Percentiles rank a stretch among this genome's conserved stretches.
These are phyloP conservation scores for Trachelus stipa DNA, from an alignment of 2,888 invertebrate genomes.

Conservation along the genomic window DNA sequence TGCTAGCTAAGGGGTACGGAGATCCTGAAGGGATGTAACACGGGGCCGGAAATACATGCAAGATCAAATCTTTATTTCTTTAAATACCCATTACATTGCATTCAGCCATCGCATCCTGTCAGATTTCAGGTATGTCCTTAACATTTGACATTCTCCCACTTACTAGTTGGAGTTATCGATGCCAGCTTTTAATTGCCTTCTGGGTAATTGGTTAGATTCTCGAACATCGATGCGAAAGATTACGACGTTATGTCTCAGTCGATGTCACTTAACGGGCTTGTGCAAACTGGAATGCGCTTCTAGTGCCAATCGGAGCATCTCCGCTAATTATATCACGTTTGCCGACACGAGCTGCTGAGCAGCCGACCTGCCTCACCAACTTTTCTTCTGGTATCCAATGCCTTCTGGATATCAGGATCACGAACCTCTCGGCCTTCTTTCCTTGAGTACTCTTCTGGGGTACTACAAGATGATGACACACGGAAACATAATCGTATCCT, in stretches of 20 bases:
- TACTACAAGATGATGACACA: slow-evolving; percentile 39
- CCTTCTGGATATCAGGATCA: neutral
- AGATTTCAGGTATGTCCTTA: neutral
- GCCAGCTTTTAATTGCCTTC: neutral
- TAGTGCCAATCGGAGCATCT: slow-evolving; percentile 32
- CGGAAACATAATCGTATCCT: slow-evolving; percentile 51
- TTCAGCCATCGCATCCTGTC: neutral
- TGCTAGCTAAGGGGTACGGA: neutral
- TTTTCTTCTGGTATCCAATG: neutral
- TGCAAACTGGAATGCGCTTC: slow-evolving; percentile 27
- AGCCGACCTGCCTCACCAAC: slow-evolving; percentile 13
- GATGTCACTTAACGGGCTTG: slow-evolving; percentile 35
- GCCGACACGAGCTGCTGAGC: slow-evolving; percentile 36
- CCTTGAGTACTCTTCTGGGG: neutral
- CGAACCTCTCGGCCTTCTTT: slow-evolving; percentile 20
- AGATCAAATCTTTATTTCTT: neutral
- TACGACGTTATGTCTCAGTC: slow-evolving; percentile 7
- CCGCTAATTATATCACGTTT: slow-evolving; percentile 43
- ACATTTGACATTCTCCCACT: neutral
- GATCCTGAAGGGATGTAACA: neutral
- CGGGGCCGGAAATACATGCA: neutral
- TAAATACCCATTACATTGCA: neutral
- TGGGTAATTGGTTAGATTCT: neutral
- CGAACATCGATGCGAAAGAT: neutral
- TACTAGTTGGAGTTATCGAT: neutral